Percentiles rank a stretch among this genome's conserved stretches.
phyloP scores from a whole-genome alignment of 2,797 vertebrate genomes.

The Salarias fasciatus region DNA sequence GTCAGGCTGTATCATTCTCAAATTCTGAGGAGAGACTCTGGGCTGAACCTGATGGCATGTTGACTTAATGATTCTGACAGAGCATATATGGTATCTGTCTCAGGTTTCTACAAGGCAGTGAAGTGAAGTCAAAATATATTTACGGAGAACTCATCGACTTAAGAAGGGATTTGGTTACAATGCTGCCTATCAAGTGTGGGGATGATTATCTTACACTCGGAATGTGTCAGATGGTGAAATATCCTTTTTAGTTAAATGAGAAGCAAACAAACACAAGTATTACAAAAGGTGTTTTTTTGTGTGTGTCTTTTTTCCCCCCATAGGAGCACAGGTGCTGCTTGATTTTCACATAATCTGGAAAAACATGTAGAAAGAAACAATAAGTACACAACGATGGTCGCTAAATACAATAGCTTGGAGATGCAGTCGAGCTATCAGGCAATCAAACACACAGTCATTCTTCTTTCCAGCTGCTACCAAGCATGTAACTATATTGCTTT shows the following conservation, averaged over 20 bases:
- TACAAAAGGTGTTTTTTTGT: conserved; percentile 2
- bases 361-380: conserved; percentile 11
- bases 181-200: conserved; percentile 37
- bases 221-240: conserved; percentile 13
- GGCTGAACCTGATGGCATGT: conserved; percentile 70
- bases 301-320: background rate
- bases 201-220: conserved; percentile 20
- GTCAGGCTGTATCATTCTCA: conserved; percentile 78
- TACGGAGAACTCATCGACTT: conserved; percentile 56
- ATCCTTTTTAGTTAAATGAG: background rate
- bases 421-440: conserved; percentile 75
- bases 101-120: conserved; percentile 64
- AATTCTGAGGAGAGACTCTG: conserved; percentile 66
- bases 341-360: conserved; percentile 22
- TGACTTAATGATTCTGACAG: conserved; percentile 81
- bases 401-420: conserved; percentile 76
- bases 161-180: conserved; percentile 45
- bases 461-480: conserved; percentile 82
- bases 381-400: conserved; percentile 51
- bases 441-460: conserved; percentile 81
- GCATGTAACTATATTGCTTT: conserved; percentile 84
- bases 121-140: conserved; percentile 70
- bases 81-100: conserved; percentile 74
- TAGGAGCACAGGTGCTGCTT: conserved; percentile 10
- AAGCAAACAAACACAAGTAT: background rate